Conservation (phyloP, 2,888 invertebrate genomes). For the Lycaena phlaeas region DNA sequence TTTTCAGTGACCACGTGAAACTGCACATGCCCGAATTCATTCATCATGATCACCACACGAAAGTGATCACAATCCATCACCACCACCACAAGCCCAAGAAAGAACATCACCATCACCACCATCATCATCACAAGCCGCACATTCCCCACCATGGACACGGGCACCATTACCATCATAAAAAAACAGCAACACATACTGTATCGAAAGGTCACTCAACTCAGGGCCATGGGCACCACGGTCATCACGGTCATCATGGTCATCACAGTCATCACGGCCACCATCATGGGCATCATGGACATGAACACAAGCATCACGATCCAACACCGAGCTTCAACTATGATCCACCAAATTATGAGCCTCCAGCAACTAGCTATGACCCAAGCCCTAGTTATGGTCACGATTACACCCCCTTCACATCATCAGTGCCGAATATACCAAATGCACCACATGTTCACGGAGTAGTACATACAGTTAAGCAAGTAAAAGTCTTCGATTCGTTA, state of each 20-base stretch:
- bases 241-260: conserved; percentile 21
- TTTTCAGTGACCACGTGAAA: conserved; percentile 71
- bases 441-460: conserved; percentile 35
- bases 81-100: conserved; percentile 64
- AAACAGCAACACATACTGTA: conserved; percentile 38
- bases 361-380: conserved; percentile 23
- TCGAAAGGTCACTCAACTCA: conserved; percentile 31
- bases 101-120: conserved; percentile 59
- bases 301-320: conserved; percentile 36
- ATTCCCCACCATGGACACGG: conserved; percentile 32
- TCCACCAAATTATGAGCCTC: conserved; percentile 18
- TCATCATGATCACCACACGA: conserved; percentile 74
- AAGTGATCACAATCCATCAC: conserved; percentile 73
- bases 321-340: conserved; percentile 23
- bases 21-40: conserved; percentile 74
- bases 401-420: conserved; percentile 34
- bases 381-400: conserved; percentile 39
- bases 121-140: conserved; percentile 59
- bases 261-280: conserved; percentile 31
- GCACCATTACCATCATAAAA: conserved; percentile 51
- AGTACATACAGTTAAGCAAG: conserved; percentile 55
- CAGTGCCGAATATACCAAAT: conserved; percentile 31
- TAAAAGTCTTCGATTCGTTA: conserved; percentile 53
- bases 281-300: conserved; percentile 31
- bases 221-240: conserved; percentile 11